These are phyloP conservation scores for Uropsilus gracilis DNA, from an alignment of 2,113 vertebrate species.

Conservation along the genomic window DNA sequence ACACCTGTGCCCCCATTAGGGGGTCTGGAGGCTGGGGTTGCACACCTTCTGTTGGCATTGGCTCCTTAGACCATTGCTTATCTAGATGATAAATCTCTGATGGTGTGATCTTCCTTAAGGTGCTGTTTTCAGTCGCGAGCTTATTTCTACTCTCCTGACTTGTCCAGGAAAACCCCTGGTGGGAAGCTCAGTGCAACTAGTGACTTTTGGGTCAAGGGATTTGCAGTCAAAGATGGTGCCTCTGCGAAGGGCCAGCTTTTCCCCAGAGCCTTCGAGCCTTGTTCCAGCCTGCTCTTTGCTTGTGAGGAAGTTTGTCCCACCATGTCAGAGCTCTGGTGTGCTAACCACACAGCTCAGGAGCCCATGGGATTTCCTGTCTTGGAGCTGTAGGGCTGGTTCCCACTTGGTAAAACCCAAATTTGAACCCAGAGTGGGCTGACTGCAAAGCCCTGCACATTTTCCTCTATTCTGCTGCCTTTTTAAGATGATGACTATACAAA, in stretches of 20 bases:
- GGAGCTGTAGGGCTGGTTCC: neutral
- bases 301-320: neutral
- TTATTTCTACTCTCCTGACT: neutral
- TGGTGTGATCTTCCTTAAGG: neutral
- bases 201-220: neutral
- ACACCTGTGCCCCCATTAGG: too few species aligned
- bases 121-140: neutral
- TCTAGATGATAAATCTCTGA: neutral
- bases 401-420: neutral
- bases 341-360: neutral
- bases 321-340: neutral
- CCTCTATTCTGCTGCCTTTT: neutral
- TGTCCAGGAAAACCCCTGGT: neutral
- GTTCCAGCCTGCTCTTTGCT: neutral
- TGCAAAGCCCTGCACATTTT: too few species aligned
- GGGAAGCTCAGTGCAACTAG: neutral
- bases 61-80: neutral
- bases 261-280: fast-evolving
- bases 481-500: neutral
- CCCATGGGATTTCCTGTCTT: fast-evolving
- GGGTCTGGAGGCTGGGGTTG: too few species aligned
- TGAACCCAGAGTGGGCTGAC: neutral
- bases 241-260: neutral
- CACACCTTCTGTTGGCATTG: neutral
- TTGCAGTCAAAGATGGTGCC: neutral